Evolutionary conservation across 2,888 invertebrate species (phyloP), one percentile per base, ranked within the genome.

Genomic region (Mesoligia furuncula): DNA sequence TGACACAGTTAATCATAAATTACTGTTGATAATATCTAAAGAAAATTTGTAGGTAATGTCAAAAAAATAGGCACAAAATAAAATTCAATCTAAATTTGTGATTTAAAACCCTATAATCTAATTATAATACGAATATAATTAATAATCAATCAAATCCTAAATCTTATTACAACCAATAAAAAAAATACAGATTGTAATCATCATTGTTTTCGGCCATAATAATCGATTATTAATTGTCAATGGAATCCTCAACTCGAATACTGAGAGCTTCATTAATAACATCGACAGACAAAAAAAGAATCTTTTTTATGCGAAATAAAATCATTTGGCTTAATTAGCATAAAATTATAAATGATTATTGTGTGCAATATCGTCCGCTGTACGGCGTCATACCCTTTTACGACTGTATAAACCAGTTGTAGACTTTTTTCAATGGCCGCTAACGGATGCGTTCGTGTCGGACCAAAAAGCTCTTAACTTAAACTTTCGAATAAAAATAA

Each of bases 371-470:
- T 89, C 76, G 82, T 75, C 67, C 42, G 75, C 76, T 73, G 78
- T 77, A 70, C 78, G 73, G 86, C 86, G 75, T 88, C 88, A 77
- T 76, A 82, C 78, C 84, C 87, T 87, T 88, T 85, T 87, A 87
- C 75, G 85, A 81, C 75, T 77, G 66, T 88, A 80, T 54, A 88
- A 89, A 88, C 88, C 88, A 89, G 88, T 90, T 88, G 89, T 85
- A 73, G 69, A 81, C 68, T 89, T 89, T 89, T 90, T 90, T 90
- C 89, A 90, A 90, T 90, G 91, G 90, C 90, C 77, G 86, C 85
- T 83, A 77, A 83, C 2, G 20, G 87, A 24, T 84, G 91, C 91
- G 88, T 91, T 91, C 91, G 78, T 13, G 36, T 45, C 24, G 64
- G 51, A 80, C 36, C 57, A 48, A 83, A 91, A 91, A 90, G 90